Evolutionary conservation across 92 coral and sea anemone genomes (phyloP).

Genomic region (Umimayanthus kanabou): DNA sequence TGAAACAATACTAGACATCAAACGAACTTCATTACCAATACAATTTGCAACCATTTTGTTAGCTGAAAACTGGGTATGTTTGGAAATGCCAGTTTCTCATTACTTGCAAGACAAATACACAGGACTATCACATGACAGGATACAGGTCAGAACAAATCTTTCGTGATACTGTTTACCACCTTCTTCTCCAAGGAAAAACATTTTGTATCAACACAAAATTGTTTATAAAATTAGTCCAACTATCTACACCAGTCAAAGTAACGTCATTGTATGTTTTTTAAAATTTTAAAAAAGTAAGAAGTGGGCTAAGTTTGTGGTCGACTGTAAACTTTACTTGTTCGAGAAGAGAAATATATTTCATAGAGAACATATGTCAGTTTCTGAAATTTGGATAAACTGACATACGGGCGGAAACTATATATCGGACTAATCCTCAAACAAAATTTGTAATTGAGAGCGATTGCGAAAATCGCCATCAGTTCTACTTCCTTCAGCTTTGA

Average conservation of each 20-base stretch:
- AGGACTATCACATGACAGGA: not conserved
- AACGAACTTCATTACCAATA: not conserved
- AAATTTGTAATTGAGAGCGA: not conserved
- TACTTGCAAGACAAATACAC: not conserved
- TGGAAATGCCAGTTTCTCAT: not conserved
- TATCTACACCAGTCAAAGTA: not conserved
- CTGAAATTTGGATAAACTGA: not conserved
- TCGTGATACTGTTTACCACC: not conserved
- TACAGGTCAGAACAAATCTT: not conserved
- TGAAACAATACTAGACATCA: not conserved
- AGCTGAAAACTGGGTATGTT: not conserved
- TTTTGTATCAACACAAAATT: not conserved
- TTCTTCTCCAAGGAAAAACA: not conserved
- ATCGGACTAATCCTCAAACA: not conserved
- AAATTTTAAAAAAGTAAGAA: no score
- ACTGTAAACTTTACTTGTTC: not conserved
- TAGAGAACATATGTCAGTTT: no score
- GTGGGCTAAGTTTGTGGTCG: not conserved
- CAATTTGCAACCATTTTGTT: not conserved
- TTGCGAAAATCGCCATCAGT: no score
- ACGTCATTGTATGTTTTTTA: not conserved
- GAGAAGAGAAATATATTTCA: not conserved
- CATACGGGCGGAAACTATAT: not conserved
- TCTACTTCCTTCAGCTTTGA: not conserved
- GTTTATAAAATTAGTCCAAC: not conserved